Evolutionary conservation across 2,113 vertebrate genomes (phyloP).

Genomic region (Euleptes europaea): DNA sequence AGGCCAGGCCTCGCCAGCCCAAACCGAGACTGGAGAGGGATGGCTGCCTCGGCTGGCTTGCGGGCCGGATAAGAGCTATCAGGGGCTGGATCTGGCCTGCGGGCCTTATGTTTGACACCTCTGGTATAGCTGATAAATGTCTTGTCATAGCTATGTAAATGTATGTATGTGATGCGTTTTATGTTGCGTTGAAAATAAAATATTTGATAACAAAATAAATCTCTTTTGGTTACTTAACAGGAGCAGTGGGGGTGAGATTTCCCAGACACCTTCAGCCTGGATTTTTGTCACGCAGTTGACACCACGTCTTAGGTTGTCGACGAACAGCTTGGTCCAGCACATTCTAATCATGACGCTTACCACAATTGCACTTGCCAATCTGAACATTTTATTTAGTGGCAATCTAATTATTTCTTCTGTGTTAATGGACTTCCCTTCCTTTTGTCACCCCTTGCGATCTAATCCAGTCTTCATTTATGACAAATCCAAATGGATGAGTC

Average conservation of each 20-base stretch:
- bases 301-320: background rate
- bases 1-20: too few species aligned
- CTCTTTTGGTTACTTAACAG: too few species aligned
- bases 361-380: background rate
- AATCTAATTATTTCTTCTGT: constrained; percentile 27
- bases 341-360: background rate
- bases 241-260: constrained; percentile 5
- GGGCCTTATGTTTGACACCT: too few species aligned
- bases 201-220: too few species aligned
- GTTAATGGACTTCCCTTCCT: background rate
- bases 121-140: too few species aligned
- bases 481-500: constrained; percentile 2
- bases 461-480: constrained; percentile 2
- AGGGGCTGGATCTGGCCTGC: too few species aligned
- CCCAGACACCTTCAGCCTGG: constrained; percentile 25
- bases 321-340: background rate
- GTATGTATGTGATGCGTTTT: too few species aligned
- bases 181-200: too few species aligned
- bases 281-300: constrained; percentile 37
- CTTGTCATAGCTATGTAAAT: too few species aligned
- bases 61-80: too few species aligned
- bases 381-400: background rate
- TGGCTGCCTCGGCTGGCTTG: too few species aligned
- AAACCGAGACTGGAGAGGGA: too few species aligned
- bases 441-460: constrained; percentile 4